Evolutionary conservation across 35 echinoderm and acorn worm genomes (phyloP), one percentile per base, ranked within the genome.

Genomic region (Strongylocentrotus purpuratus): DNA sequence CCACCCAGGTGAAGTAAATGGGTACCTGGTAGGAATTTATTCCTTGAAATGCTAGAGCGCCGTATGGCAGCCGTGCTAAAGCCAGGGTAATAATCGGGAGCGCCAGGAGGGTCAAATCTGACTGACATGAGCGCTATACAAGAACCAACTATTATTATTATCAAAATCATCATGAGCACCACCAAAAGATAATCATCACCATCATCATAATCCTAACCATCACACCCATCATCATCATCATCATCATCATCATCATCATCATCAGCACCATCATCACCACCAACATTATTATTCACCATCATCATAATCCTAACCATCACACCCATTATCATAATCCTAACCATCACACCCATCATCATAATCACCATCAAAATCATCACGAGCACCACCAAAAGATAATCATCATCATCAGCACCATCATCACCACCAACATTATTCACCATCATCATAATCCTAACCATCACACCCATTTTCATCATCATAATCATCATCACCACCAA

Each of bases 161-260:
- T n/a, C 95, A 87, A 32, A 35, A n/a, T 20, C 86, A 32, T 31
- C 8, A 32, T 20, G 9, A 35, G 31, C 33, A 87, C 11, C 86
- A n/a, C 33, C 5, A 7, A 10, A 87, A 87, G 31, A 87, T 31
- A n/a, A n/a, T 7, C 33, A 33, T 7, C 86, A 87, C 13, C n/a
- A 87, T 20, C 86, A 28, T 87, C 25, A 31, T 31, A 95, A 41
- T 94, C 93, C 59, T 41, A 45, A 88, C 25, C 86, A 31, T 93
- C 95, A 55, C 20, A 25, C 3, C 35, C 89, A 13, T 20, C 90
- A 33, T 85, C 95, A 94, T 94, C 94, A 86, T 96, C 97, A 45
- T 94, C 95, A 59, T 17, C 52, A 59, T 59, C 17, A 59, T 9
- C 10, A 17, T 9, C 11, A 59, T 1, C 5, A 41, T 94, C 94